Conservation (phyloP, 2,888 invertebrate genomes). For the Iphiclides podalirius region DNA sequence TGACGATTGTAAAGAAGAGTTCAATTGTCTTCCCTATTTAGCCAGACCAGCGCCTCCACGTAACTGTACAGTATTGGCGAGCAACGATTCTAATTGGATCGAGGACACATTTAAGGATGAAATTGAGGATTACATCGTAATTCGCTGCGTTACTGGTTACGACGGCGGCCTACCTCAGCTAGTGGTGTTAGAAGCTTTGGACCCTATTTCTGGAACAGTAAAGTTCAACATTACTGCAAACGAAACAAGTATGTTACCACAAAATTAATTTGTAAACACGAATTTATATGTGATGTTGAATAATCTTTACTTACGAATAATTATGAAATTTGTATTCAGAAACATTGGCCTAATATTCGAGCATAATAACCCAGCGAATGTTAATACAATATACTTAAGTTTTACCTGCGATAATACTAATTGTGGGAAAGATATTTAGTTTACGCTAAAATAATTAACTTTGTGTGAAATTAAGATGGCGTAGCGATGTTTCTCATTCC, state of each 20-base stretch:
- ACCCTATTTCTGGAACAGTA: constrained; percentile 83
- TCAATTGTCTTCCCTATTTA: too few species aligned
- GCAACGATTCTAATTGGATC: constrained; percentile 76
- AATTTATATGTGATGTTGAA: not conserved
- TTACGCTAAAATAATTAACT: constrained; percentile 12
- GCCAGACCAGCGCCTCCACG: constrained; percentile 90
- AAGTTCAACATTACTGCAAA: constrained; percentile 86
- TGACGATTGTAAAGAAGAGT: too few species aligned
- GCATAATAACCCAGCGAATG: not conserved
- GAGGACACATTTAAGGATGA: constrained; percentile 59
- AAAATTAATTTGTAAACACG: too few species aligned
- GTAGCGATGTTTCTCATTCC: constrained; percentile 76
- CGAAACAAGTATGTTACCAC: constrained; percentile 60
- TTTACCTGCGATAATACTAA: not conserved
- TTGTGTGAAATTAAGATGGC: constrained; percentile 48
- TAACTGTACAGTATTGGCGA: constrained; percentile 90
- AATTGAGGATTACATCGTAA: constrained; percentile 78
- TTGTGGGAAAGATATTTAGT: not conserved
- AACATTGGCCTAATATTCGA: too few species aligned
- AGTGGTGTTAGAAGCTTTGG: constrained; percentile 90
- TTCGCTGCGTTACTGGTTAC: constrained; percentile 92
- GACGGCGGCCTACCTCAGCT: constrained; percentile 93
- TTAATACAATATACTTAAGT: not conserved
- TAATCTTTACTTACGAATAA: too few species aligned
- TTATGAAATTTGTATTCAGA: too few species aligned